Evolutionary conservation across 2,888 invertebrate species (phyloP), one percentile per base, ranked within the genome.

Genomic region (Epinotia demarniana): DNA sequence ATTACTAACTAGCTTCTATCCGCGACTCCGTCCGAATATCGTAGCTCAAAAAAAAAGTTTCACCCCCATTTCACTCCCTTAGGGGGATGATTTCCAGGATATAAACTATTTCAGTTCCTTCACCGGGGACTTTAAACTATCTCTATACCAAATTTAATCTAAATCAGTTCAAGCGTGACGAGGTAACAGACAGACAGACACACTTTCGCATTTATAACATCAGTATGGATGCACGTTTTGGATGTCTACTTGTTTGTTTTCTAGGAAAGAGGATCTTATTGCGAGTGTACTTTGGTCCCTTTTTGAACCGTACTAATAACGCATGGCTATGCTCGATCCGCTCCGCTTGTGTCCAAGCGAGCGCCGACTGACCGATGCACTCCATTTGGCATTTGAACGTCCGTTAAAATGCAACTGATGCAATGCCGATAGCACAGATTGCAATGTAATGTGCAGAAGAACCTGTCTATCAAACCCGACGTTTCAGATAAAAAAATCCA

Each of bases 341-440:
- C 79, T 79, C 76, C 78, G 76, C 77, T 79, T 71, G 67, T 75
- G 66, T 62, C 71, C 69, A 46, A 63, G 69, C 64, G 69, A 76
- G 33, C 57, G 33, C 76, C 57, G 23, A 61, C 73, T 77, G 69
- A 77, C 72, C 77, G 77, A 78, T 79, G 77, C 80, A 76, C 77
- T 78, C 73, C 76, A 76, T 73, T 70, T 73, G 55, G 55, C 39
- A 57, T 57, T 67, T 55, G 67, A 73, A 71, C 75, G 75, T 77
- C 74, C 77, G 78, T 77, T 76, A 71, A 73, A 79, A 74, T 75
- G 68, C 77, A 70, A 55, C 53, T 33, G 33, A 55, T 55, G 18
- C 18, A 61, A 61, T 9, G 33, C 61, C 33, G 53, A 53, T 53
- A n/a, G 4, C 8, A 53, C 16, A n/a, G n/a, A 53, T 8, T 53